A percentile compares a stretch with the other conserved stretches of the same genome.
These are phyloP conservation scores for Scotopteryx bipunctaria DNA, from an alignment of 2,888 invertebrate species.

Conservation along the genomic window DNA sequence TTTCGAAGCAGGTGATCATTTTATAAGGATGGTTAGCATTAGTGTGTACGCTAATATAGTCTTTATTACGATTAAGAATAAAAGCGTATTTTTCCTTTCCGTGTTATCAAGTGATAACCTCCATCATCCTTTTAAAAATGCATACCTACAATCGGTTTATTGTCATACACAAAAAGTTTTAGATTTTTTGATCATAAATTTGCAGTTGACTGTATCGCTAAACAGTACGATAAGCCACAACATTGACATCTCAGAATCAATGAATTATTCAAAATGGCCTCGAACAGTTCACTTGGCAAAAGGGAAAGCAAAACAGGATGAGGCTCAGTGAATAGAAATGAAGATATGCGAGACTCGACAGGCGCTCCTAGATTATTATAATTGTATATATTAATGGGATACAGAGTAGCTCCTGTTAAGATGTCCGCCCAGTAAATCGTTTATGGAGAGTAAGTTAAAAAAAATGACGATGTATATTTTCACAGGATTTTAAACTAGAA, in stretches of 20 bases:
- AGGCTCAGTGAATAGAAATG: constrained; percentile 30
- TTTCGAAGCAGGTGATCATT: not conserved
- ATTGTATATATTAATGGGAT: constrained; percentile 1
- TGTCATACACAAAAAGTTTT: too few relatives aligned
- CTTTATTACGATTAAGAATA: not conserved
- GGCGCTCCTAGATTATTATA: constrained; percentile 12
- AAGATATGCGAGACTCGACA: constrained; percentile 21
- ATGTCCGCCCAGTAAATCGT: too few relatives aligned
- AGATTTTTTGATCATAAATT: too few relatives aligned
- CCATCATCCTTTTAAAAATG: not conserved
- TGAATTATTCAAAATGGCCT: constrained; percentile 34
- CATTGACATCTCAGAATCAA: constrained; percentile 29
- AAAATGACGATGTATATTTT: too few relatives aligned
- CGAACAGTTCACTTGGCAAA: constrained; percentile 30
- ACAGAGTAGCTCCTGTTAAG: not conserved
- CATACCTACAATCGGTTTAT: too few relatives aligned
- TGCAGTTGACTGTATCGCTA: not conserved
- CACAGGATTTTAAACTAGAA: too few relatives aligned
- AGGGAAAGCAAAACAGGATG: constrained; percentile 36
- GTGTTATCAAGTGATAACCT: too few relatives aligned
- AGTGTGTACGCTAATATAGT: too few relatives aligned
- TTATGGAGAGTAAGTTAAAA: not conserved
- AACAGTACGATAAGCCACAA: constrained; percentile 9
- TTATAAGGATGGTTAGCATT: too few relatives aligned
- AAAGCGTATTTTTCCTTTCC: too few relatives aligned